phyloP scores from a whole-genome alignment of 2,113 vertebrate species.

The Rhipidura dahli region DNA sequence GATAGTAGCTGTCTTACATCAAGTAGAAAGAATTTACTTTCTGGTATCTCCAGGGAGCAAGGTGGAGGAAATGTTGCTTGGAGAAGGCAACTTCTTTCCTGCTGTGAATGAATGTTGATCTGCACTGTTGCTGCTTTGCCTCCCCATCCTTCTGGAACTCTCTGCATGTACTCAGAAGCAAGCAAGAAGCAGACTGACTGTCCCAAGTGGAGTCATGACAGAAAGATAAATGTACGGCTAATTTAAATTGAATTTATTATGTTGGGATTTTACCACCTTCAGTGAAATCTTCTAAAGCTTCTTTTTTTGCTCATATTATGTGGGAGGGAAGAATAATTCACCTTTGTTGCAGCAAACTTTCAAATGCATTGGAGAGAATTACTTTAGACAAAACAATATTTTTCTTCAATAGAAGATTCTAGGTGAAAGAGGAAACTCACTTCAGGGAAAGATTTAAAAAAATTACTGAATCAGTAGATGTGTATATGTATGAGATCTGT shows the following conservation, averaged over 20 bases:
- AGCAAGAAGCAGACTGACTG: neutral
- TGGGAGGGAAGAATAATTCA: neutral
- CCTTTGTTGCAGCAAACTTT: neutral
- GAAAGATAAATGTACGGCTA: neutral
- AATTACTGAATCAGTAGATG: neutral
- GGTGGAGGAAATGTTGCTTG: neutral
- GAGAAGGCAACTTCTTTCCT: neutral
- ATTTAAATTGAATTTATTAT: neutral
- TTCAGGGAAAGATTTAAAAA: neutral
- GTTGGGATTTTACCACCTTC: neutral
- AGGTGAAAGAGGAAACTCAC: neutral
- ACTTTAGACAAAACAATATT: neutral
- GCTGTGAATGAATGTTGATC: neutral
- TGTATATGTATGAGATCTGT: neutral
- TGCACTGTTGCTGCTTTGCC: neutral
- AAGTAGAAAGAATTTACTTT: neutral
- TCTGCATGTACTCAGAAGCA: neutral
- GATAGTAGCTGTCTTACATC: neutral
- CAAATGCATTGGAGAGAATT: neutral
- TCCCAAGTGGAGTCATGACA: neutral
- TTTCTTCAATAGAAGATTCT: neutral
- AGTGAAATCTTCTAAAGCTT: neutral
- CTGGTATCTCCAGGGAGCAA: neutral
- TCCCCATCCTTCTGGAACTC: neutral
- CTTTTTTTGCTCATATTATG: neutral